Conservation (phyloP, 2,888 invertebrate species). For the Elysia crispata region DNA sequence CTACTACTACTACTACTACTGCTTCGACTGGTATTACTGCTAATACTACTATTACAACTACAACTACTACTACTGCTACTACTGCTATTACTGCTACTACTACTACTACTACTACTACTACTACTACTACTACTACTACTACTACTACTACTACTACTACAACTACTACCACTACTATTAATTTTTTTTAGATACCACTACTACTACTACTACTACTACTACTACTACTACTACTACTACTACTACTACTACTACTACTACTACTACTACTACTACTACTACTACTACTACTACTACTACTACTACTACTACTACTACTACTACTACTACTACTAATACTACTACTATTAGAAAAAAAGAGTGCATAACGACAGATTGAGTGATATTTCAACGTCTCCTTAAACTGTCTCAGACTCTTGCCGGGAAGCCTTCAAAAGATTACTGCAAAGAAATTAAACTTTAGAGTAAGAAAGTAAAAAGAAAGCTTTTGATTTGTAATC, state of each 20-base stretch:
- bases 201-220: conserved; percentile 49
- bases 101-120: conserved; percentile 2
- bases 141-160: conserved; percentile 18
- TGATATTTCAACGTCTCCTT: too few species aligned
- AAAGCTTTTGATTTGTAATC: too few species aligned
- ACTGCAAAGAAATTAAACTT: too few species aligned
- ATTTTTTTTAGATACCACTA: conserved; percentile 35
- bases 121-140: conserved; percentile 13
- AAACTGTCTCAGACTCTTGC: too few species aligned
- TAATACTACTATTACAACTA: too few species aligned
- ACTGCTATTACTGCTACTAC: not conserved
- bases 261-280: conserved; percentile 45
- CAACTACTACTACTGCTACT: not conserved
- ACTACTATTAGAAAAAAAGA: not conserved
- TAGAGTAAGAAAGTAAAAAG: too few species aligned
- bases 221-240: conserved; percentile 39
- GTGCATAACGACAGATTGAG: too few species aligned
- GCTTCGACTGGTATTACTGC: too few species aligned
- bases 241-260: conserved; percentile 39
- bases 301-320: conserved; percentile 34
- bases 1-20: too few species aligned
- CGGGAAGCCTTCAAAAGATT: too few species aligned
- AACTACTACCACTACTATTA: not conserved
- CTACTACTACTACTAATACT: conserved; percentile 22
- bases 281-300: conserved; percentile 48